Conservation (phyloP, 2,113 vertebrate genomes). For the Neogale vison region DNA sequence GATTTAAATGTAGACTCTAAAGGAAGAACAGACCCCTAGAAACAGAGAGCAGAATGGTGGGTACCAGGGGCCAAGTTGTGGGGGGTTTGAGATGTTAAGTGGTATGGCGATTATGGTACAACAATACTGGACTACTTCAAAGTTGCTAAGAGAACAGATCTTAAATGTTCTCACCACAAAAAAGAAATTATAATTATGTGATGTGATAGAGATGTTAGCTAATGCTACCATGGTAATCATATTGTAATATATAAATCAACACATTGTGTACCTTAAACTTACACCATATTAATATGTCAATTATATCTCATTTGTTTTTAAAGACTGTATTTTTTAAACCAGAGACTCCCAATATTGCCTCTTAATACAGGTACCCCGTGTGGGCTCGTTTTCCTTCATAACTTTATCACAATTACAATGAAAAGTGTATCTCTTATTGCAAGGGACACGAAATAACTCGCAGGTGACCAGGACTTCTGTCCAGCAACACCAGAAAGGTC, state of each 20-base stretch:
- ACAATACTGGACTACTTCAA: not conserved
- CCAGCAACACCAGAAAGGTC: not conserved
- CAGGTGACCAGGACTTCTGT: not conserved
- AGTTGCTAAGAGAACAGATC: not conserved
- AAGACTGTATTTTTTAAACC: not conserved
- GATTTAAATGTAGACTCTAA: not conserved
- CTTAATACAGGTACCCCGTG: not conserved
- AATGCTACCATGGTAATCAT: not conserved
- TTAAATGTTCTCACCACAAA: not conserved
- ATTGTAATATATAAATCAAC: not conserved
- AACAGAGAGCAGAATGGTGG: not conserved
- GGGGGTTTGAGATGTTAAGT: not conserved
- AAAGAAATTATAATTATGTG: not conserved
- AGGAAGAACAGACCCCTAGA: not conserved
- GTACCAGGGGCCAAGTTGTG: not conserved
- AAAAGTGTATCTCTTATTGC: not conserved
- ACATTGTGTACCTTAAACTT: not conserved
- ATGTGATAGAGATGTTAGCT: not conserved
- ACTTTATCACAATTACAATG: not conserved
- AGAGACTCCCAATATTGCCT: not conserved
- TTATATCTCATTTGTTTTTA: not conserved
- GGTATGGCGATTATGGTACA: not conserved
- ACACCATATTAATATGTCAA: not conserved
- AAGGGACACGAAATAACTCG: not conserved
- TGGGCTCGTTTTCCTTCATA: not conserved